Evolutionary conservation across 2,888 invertebrate genomes (phyloP), one percentile per base, ranked within the genome.

Genomic region (Mystacides longicornis): DNA sequence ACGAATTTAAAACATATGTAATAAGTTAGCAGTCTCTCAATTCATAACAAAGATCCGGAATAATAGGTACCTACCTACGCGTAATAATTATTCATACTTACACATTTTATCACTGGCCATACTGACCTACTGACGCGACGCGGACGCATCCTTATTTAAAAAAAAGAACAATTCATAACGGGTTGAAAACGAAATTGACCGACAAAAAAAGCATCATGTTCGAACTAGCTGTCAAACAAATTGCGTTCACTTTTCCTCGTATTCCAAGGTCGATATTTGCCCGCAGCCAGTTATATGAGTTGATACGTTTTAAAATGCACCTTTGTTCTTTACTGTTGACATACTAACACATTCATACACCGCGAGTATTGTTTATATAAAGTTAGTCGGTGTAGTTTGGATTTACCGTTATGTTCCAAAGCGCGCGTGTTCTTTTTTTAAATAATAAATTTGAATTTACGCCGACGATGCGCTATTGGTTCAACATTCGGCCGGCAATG

Each of bases 281-380:
- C 43, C 42, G 55, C 31, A 43, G 47, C 7, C 49, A 47, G 50
- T 33, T 27, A 43, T 52, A 49, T 55, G 57, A 37, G 57, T 54
- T 60, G 55, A 42, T 55, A 55, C 57, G 52, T 73, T 72, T 72
- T 75, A 7, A 11, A 11, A 27, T 27, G 27, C 5, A 7, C 7
- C 27, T 7, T 27, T 27, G 7, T 27, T 37, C n/a, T 37, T 37
- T 14, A 37, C 37, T 37, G 37, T 37, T 37, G 37, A 37, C 37
- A 37, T 14, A 37, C 37, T 37, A 37, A 37, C 37, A n/a, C 37
- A 37, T n/a, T n/a, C n/a, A n/a, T n/a, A n/a, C 74, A 75, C 77
- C 77, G 77, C 77, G 77, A 77, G n/a, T n/a, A n/a, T n/a, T n/a
- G n/a, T n/a, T n/a, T n/a, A n/a, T n/a, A n/a, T n/a, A n/a, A n/a